phyloP scores from a whole-genome alignment of 1,140 invertebrate genomes.

The Orchestia grillus region DNA sequence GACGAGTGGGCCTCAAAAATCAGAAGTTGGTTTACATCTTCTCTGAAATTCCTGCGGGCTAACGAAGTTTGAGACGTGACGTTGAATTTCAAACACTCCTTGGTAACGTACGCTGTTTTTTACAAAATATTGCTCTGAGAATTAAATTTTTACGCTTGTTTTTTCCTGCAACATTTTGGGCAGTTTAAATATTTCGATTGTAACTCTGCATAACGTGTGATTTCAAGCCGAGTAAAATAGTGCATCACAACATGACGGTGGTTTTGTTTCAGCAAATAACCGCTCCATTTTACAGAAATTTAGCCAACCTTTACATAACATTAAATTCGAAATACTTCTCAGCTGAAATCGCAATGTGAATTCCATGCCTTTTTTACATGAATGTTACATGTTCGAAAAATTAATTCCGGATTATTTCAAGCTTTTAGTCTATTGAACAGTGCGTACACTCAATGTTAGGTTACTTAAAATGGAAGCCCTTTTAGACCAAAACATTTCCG shows the following conservation, averaged over 20 bases:
- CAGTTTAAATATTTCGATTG: background rate
- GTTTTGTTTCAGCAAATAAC: background rate
- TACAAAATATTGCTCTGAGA: too few species aligned
- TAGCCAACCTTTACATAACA: background rate
- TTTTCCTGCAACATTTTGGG: background rate
- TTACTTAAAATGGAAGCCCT: too few species aligned
- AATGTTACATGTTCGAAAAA: too few species aligned
- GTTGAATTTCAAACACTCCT: background rate
- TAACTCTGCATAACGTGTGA: background rate
- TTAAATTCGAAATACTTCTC: background rate
- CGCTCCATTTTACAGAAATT: background rate
- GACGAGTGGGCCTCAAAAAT: background rate
- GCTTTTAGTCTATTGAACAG: too few species aligned
- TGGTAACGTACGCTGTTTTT: background rate
- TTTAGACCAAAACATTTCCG: too few species aligned
- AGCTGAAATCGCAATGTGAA: too few species aligned
- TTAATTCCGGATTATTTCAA: too few species aligned
- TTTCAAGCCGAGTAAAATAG: background rate
- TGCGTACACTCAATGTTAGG: too few species aligned
- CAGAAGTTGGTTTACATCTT: conserved; percentile 24
- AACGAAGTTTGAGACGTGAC: background rate
- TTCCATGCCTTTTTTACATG: too few species aligned
- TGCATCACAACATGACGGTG: background rate
- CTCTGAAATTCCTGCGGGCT: conserved; percentile 18
- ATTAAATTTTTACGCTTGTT: background rate